phyloP scores from a whole-genome alignment of 2,113 vertebrate genomes.

The Callocephalon fimbriatum region DNA sequence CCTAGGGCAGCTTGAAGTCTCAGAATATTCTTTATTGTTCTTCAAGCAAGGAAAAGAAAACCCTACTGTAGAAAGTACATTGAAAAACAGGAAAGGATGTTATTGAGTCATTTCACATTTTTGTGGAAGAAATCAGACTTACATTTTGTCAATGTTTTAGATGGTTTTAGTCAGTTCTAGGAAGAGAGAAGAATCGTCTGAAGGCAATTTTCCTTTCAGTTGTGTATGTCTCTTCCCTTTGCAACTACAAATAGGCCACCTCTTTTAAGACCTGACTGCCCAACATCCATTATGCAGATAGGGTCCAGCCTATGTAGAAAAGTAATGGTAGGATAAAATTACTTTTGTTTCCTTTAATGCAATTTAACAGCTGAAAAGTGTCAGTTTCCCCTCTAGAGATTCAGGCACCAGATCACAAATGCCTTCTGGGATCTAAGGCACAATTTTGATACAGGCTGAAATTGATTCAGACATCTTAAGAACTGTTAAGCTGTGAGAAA shows the following conservation, averaged over 20 bases:
- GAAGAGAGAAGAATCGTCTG: not conserved
- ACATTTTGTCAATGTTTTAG: not conserved
- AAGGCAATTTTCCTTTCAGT: not conserved
- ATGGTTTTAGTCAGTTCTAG: not conserved
- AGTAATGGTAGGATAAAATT: not conserved
- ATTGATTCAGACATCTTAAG: not conserved
- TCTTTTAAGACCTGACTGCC: not conserved
- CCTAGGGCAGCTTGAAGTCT: not conserved
- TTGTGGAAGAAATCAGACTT: not conserved
- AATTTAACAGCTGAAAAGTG: not conserved
- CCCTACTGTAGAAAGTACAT: not conserved
- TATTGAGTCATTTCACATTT: not conserved
- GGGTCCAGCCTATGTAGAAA: not conserved
- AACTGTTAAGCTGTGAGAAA: not conserved
- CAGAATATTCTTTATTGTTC: not conserved
- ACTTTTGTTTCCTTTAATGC: not conserved
- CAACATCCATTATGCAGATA: not conserved
- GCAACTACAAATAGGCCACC: not conserved
- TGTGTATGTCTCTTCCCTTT: not conserved
- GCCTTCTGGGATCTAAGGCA: not conserved
- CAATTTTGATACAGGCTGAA: not conserved
- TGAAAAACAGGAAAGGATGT: not conserved
- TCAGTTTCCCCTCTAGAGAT: not conserved
- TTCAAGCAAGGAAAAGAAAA: not conserved
- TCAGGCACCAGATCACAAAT: not conserved